Evolutionary conservation across 2,113 vertebrate genomes (phyloP).

Genomic region (Anoplopoma fimbria): DNA sequence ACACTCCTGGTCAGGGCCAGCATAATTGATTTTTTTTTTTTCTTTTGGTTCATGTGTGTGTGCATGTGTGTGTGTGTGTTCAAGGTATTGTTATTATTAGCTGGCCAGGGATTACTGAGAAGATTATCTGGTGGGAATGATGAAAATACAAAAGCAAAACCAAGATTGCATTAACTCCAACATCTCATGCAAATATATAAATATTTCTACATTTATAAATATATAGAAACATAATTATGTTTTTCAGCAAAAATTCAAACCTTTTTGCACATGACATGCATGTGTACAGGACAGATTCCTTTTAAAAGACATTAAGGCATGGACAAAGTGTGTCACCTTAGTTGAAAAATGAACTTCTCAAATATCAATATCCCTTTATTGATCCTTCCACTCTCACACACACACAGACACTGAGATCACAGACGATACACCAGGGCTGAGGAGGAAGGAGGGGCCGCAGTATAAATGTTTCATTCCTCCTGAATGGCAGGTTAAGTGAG

Average conservation of each 20-base stretch:
- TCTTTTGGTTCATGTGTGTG: conserved; percentile 28
- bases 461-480: conserved; percentile 84
- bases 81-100: conserved; percentile 45
- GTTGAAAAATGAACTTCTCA: conserved; percentile 33
- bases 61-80: conserved; percentile 20
- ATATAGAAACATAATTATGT: background rate
- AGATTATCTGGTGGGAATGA: conserved; percentile 42
- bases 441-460: conserved; percentile 42
- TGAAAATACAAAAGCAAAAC: conserved; percentile 12
- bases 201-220: background rate
- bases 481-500: conserved; percentile 88
- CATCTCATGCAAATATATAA: background rate
- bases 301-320: background rate
- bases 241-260: background rate
- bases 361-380: conserved; percentile 32
- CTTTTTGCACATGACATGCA: no score
- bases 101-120: conserved; percentile 42
- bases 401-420: conserved; percentile 37
- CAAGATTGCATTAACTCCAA: background rate
- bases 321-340: background rate
- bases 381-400: conserved; percentile 14
- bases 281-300: background rate
- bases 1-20: conserved; percentile 77
- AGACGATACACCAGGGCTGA: conserved; percentile 31
- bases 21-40: conserved; percentile 76